These are phyloP conservation scores for Cromileptes altivelis DNA, from an alignment of 2,113 vertebrate species.

Conservation along the genomic window DNA sequence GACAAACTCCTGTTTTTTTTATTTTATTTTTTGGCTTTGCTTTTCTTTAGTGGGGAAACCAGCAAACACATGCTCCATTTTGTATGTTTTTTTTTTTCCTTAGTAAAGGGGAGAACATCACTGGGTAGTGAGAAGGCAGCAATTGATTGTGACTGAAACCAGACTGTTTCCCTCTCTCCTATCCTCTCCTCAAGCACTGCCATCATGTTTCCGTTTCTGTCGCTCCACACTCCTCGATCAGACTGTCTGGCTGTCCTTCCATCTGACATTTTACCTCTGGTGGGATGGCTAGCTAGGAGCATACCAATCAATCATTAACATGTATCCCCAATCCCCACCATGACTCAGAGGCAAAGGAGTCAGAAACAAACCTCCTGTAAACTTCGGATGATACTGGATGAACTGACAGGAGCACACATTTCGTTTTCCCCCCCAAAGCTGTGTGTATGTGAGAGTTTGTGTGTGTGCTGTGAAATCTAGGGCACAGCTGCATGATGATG, in stretches of 20 bases:
- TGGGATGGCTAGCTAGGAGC: constrained; percentile 30
- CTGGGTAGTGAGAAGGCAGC: constrained; percentile 36
- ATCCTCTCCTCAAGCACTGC: constrained; percentile 20
- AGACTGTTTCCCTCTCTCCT: constrained; percentile 18
- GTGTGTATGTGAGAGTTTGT: constrained; percentile 6
- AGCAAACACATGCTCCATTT: constrained; percentile 46
- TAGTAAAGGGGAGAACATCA: constrained; percentile 7
- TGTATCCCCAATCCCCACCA: constrained; percentile 4
- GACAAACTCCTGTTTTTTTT: constrained; percentile 1
- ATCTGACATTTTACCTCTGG: constrained; percentile 45
- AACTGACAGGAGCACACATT: constrained; percentile 5
- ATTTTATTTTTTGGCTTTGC: constrained; percentile 19
- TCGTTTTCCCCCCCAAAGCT: constrained; percentile 6
- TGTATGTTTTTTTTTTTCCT: constrained; percentile 3
- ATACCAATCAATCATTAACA: constrained; percentile 58
- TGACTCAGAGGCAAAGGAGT: constrained; percentile 21
- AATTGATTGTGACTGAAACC: constrained; percentile 57
- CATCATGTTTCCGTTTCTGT: constrained; percentile 38
- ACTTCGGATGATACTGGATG: constrained; percentile 2
- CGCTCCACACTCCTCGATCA: constrained; percentile 14
- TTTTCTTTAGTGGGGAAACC: constrained; percentile 47
- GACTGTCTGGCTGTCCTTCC: constrained; percentile 30
- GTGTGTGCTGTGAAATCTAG: constrained; percentile 55
- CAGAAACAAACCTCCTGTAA: constrained; percentile 42
- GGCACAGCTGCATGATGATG: constrained; percentile 74